Evolutionary conservation across 2,797 vertebrate species (phyloP).

Genomic region (Odontamblyopus lacepedii): DNA sequence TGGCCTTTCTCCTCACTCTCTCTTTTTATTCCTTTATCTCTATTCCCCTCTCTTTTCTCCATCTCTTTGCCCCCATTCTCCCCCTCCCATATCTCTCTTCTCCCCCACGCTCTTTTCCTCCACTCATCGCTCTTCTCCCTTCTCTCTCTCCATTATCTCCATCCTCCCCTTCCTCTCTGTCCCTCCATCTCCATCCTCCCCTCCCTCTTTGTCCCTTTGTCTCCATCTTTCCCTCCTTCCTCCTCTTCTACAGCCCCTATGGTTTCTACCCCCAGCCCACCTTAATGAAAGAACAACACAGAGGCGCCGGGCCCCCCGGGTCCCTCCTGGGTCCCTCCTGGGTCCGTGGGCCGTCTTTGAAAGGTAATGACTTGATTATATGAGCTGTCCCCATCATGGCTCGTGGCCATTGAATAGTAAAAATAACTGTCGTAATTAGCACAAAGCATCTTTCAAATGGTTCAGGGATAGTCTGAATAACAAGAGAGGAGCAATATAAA

Average conservation of each 20-base stretch:
- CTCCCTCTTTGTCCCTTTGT: too few relatives aligned
- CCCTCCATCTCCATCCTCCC: too few relatives aligned
- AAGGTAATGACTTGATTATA: constrained; percentile 5
- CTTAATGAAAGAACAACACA: constrained; percentile 69
- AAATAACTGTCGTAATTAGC: not conserved
- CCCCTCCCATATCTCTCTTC: not conserved
- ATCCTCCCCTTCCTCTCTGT: too few relatives aligned
- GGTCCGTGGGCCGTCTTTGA: constrained; percentile 17
- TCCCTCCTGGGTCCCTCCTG: constrained; percentile 17
- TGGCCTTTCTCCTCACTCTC: too few relatives aligned
- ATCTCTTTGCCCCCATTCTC: not conserved
- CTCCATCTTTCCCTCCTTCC: too few relatives aligned
- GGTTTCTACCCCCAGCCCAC: constrained; percentile 34
- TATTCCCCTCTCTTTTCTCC: too few relatives aligned
- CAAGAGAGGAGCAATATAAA: not conserved
- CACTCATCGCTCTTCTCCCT: too few relatives aligned
- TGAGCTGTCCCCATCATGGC: not conserved
- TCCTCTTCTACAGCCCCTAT: not conserved
- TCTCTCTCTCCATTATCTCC: too few relatives aligned
- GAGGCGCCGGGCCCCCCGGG: constrained; percentile 22
- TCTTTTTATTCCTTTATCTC: too few relatives aligned
- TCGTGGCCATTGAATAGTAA: not conserved
- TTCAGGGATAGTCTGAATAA: not conserved
- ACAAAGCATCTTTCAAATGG: not conserved
- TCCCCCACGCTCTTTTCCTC: not conserved